Conservation (phyloP, 1,140 invertebrate genomes). For the Cyphomyrmex costatus region DNA sequence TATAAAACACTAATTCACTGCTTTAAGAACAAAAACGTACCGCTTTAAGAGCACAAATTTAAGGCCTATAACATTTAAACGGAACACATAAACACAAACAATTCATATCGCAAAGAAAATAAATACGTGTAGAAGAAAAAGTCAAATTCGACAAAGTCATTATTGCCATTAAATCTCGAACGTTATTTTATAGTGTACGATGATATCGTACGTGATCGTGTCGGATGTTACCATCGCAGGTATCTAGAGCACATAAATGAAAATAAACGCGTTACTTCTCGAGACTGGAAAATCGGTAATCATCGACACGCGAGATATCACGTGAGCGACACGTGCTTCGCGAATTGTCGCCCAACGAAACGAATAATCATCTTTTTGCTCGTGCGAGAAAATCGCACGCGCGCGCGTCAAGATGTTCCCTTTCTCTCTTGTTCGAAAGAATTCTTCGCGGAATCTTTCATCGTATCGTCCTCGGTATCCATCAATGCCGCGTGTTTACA, state of each 20-base stretch:
- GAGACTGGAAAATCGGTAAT: slow-evolving; percentile 29
- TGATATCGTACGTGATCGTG: not conserved
- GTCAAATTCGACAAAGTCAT: too few species aligned
- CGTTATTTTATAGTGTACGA: not conserved
- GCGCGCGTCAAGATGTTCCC: not conserved
- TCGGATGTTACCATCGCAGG: slow-evolving; percentile 1
- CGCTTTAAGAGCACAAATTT: too few species aligned
- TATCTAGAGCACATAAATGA: slow-evolving; percentile 54
- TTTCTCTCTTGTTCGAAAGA: not conserved
- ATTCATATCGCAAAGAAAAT: not conserved
- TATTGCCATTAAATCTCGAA: not conserved
- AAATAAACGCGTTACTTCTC: slow-evolving; percentile 38
- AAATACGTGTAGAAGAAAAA: not conserved
- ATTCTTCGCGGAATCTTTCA: not conserved
- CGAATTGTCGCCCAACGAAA: slow-evolving; percentile 22
- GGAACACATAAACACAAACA: not conserved
- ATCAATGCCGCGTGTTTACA: not conserved
- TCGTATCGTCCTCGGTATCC: not conserved
- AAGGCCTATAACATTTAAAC: not conserved
- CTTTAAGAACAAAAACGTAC: too few species aligned
- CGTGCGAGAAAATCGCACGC: slow-evolving; percentile 28
- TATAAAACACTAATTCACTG: too few species aligned
- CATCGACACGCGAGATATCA: slow-evolving; percentile 39
- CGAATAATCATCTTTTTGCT: not conserved
- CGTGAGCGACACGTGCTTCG: not conserved